These are phyloP conservation scores for Tanytarsus gracilentus DNA, from an alignment of 2,888 invertebrate species.

Conservation along the genomic window DNA sequence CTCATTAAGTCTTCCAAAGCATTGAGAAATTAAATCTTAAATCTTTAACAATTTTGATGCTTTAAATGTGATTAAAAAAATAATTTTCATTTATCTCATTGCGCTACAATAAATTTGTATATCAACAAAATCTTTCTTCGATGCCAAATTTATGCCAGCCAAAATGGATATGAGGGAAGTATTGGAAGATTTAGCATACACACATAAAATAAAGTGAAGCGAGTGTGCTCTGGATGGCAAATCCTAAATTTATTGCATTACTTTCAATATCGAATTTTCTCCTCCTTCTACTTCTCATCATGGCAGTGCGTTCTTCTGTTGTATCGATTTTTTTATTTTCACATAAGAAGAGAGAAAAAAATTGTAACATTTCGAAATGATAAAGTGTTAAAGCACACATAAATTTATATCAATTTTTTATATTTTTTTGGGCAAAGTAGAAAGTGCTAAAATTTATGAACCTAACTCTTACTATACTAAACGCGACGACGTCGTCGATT, in stretches of 20 bases:
- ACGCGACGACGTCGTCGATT: neutral
- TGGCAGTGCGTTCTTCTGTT: neutral
- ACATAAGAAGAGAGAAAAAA: neutral
- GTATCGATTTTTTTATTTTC: conserved; percentile 1
- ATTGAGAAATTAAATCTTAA: too few relatives aligned
- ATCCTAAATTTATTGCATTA: conserved; percentile 28
- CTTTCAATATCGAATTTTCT: conserved; percentile 8
- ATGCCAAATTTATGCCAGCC: conserved; percentile 13
- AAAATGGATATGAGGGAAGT: neutral
- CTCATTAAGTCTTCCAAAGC: too few relatives aligned
- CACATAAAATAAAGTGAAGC: conserved; percentile 19
- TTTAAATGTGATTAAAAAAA: too few relatives aligned
- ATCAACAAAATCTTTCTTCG: conserved; percentile 8
- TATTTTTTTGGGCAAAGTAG: neutral
- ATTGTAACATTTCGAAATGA: conserved; percentile 18
- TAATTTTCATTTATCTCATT: conserved; percentile 26
- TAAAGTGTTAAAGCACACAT: conserved; percentile 20
- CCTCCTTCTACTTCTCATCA: neutral
- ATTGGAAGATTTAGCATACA: conserved; percentile 25
- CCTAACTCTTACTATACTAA: neutral
- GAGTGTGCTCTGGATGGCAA: conserved; percentile 4
- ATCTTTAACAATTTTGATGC: too few relatives aligned
- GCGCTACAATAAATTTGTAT: conserved; percentile 21
- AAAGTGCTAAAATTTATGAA: conserved; percentile 19
- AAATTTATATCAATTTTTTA: conserved; percentile 26